Percentiles rank a stretch among this genome's conserved stretches.
Evolutionary conservation across 2,888 invertebrate species (phyloP).

Genomic region (Resseliella maxima): DNA sequence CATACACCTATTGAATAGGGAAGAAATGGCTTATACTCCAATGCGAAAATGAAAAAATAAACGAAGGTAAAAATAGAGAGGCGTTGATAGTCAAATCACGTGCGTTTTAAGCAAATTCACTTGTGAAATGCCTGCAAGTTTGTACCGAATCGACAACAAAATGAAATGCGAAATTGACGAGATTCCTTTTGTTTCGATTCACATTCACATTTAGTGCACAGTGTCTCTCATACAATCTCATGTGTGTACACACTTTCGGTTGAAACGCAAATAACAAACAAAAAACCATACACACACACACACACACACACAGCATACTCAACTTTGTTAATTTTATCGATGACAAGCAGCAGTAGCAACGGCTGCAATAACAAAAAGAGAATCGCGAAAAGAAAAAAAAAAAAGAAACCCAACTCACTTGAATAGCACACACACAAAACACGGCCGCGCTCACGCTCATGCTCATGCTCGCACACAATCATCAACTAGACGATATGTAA

Average conservation of each 20-base stretch:
- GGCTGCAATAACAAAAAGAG: not conserved
- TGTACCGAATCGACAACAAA: not conserved
- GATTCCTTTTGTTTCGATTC: constrained; percentile 41
- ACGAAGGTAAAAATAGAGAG: not conserved
- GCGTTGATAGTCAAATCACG: constrained; percentile 46
- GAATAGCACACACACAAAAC: not conserved
- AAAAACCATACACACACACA: not conserved
- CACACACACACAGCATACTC: not conserved
- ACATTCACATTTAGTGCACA: too few species aligned
- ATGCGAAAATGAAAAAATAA: not conserved
- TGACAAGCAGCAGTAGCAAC: not conserved
- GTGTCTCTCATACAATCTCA: too few species aligned
- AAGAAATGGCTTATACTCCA: not conserved
- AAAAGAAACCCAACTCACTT: too few species aligned
- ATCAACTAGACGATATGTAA: constrained; percentile 49
- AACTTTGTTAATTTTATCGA: constrained; percentile 54
- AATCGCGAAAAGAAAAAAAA: too few species aligned
- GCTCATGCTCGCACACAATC: not conserved
- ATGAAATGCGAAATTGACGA: constrained; percentile 55
- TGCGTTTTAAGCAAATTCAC: constrained; percentile 55
- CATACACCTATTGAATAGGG: too few species aligned
- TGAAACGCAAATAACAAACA: not conserved
- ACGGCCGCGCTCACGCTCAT: not conserved
- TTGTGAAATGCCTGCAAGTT: constrained; percentile 46
- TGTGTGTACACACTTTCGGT: too few species aligned